Base-by-base conservation (phyloP, 2,888 invertebrate genomes). In the Orchesella flavescens region DNA sequence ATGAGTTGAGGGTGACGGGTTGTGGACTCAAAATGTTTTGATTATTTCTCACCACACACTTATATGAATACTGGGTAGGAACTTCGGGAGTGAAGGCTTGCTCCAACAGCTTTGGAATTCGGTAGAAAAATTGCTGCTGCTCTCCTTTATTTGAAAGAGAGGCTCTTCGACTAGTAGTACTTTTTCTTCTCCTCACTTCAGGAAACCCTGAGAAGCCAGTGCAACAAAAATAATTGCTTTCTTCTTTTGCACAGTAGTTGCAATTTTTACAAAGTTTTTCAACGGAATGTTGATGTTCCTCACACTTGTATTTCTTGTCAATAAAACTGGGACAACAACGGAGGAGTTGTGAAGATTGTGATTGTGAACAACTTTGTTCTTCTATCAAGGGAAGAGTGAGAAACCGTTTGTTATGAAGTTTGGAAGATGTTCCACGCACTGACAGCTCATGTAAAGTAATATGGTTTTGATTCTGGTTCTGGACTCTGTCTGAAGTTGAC, bases 31-130 rank as follows among this genome's bases (percentile, higher is more conserved):
- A 81, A 66, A 83, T 59, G 63, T 83, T 74, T 57, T 84, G 66
- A 19, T 61, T 77, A 68, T 80, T 86, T 84, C 85, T 66, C 71
- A 83, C 83, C 23, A 55, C 61, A 59, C 80, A 85, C 83, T 86
- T 86, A 79, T 86, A 86, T 24, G 83, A 84, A 65, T 86, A 86
- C 43, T 83, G 83, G 23, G 78, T 84, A 13, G 46, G 66, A 44
- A 84, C 68, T 44, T 86, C 83, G 15, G 84, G 84, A 34, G 74
- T 59, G 55, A 86, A 86, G 1, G 86, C 86, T 76, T 86, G 76
- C 23, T 81, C 72, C 59, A 84, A 24, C 2, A 85, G 55, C 46
- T 84, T 78, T 4, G 84, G 84, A 15, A 85, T 73, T 74, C 77
- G 59, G 63, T 74, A 83, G 72, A 69, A 74, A 24, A 13, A 12